Conservation (phyloP, 2,113 vertebrate genomes). For the Platichthys stellatus region DNA sequence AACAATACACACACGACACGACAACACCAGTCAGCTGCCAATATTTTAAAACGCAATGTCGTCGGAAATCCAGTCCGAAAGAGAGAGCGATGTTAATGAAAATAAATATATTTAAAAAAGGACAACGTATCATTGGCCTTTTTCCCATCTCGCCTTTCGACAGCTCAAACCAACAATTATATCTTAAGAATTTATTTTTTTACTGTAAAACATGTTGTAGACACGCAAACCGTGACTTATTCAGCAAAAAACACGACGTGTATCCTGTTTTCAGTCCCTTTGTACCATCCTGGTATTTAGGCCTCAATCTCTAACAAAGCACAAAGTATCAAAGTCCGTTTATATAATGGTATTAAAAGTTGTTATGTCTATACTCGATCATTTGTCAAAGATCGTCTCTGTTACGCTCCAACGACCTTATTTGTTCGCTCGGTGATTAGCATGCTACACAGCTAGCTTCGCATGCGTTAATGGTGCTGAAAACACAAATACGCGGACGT, state of each 20-base stretch:
- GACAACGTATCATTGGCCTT: not conserved
- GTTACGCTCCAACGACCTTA: constrained; percentile 24
- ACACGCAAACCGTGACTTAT: constrained; percentile 1
- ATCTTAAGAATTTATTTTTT: not conserved
- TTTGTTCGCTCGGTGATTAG: constrained; percentile 50
- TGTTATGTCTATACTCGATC: not conserved
- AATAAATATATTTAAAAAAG: not conserved
- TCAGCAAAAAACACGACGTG: not conserved
- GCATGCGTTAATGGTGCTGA: constrained; percentile 15
- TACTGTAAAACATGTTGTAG: not conserved
- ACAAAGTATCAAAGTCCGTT: not conserved
- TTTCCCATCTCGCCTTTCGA: too few relatives aligned
- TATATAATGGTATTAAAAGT: not conserved
- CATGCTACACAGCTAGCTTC: constrained; percentile 43
- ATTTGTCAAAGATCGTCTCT: constrained; percentile 23
- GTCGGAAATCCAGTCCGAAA: not conserved
- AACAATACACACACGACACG: not conserved
- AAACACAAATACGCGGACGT: not conserved
- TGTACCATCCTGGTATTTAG: not conserved
- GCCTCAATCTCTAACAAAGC: not conserved
- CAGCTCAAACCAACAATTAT: not conserved
- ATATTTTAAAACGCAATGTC: not conserved
- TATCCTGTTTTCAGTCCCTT: not conserved
- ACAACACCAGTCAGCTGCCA: not conserved
- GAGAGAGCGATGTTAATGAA: not conserved